These are phyloP conservation scores for Ceyx margarethae DNA, from an alignment of 2,113 vertebrate species.

Conservation along the genomic window DNA sequence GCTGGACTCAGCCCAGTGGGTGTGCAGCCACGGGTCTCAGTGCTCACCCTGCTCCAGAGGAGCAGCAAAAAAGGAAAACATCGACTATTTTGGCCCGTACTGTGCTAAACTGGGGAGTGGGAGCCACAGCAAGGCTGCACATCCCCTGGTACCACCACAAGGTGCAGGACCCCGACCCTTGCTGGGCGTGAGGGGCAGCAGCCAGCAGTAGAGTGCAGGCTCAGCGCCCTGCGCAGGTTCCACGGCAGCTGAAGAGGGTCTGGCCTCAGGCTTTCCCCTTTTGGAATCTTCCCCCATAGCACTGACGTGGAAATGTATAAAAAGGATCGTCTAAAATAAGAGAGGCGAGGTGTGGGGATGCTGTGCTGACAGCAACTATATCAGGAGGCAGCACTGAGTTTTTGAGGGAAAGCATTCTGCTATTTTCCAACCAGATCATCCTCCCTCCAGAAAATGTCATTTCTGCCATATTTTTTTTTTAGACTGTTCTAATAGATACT, in stretches of 20 bases:
- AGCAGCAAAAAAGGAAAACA: background rate
- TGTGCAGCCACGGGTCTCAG: background rate
- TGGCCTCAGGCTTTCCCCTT: background rate
- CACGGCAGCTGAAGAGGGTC: background rate
- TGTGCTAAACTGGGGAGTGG: rapidly evolving
- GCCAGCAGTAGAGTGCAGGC: background rate
- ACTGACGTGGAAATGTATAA: background rate
- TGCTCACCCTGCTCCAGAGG: background rate
- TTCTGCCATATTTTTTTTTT: constrained; percentile 62
- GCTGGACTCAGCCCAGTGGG: background rate
- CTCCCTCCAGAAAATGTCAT: constrained; percentile 28
- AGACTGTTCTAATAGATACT: constrained; percentile 58
- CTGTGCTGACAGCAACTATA: constrained; percentile 25
- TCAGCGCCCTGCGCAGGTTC: background rate
- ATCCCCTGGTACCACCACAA: rapidly evolving
- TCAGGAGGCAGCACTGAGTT: background rate
- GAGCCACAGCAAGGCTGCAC: too few species aligned
- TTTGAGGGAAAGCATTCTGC: constrained; percentile 23
- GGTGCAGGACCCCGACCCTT: background rate
- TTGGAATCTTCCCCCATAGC: background rate
- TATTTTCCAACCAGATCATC: constrained; percentile 41
- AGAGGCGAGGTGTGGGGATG: background rate
- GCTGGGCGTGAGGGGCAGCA: background rate
- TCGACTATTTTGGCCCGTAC: rapidly evolving
- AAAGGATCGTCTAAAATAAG: background rate